These are phyloP conservation scores for Neosalanx taihuensis DNA, from an alignment of 2,797 vertebrate genomes.

Conservation along the genomic window DNA sequence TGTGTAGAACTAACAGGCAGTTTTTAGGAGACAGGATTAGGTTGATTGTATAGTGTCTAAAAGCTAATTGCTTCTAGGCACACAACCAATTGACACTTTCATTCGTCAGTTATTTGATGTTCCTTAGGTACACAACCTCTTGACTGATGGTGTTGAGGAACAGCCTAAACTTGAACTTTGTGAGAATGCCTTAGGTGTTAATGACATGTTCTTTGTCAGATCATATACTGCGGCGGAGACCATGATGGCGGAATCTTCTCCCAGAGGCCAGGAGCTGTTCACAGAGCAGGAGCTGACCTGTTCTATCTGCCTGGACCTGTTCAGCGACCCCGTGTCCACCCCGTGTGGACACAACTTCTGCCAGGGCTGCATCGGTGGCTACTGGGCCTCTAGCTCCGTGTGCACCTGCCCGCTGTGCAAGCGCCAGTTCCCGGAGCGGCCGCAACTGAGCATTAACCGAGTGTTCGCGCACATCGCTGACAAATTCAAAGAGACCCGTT, in stretches of 20 bases:
- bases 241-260: conserved; percentile 59
- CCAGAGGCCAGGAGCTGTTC: conserved; percentile 48
- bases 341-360: conserved; percentile 97
- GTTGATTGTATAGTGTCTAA: no score
- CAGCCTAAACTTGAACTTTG: no score
- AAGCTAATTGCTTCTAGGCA: no score
- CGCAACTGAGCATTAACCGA: conserved; percentile 77
- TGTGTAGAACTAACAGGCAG: no score
- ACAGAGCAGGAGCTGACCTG: conserved; percentile 85
- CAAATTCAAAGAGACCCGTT: conserved; percentile 50
- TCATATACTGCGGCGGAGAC: background rate
- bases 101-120: no score
- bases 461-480: conserved; percentile 68
- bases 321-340: conserved; percentile 83
- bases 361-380: conserved; percentile 78
- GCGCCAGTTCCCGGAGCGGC: conserved; percentile 68
- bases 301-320: conserved; percentile 88
- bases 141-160: no score
- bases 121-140: no score
- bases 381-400: conserved; percentile 73
- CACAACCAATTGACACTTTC: no score
- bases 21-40: no score
- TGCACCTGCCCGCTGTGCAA: conserved; percentile 88
- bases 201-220: background rate
- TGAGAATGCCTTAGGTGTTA: background rate